These are phyloP conservation scores for Neoascia interrupta DNA, from an alignment of 2,888 invertebrate species.

Conservation along the genomic window DNA sequence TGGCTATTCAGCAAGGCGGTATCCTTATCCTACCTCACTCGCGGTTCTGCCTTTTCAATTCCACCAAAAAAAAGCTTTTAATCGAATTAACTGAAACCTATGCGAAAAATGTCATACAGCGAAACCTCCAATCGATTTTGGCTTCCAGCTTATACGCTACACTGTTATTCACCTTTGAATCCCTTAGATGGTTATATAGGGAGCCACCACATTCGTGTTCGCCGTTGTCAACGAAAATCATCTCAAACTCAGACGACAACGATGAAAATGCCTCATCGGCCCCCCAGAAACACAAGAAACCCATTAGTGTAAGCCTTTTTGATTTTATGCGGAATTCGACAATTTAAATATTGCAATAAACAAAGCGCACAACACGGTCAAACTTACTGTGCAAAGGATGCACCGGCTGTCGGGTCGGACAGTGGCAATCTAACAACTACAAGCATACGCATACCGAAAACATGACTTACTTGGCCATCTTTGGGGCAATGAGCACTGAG, in stretches of 20 bases:
- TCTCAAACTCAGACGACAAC: constrained; percentile 47
- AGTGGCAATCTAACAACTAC: constrained; percentile 59
- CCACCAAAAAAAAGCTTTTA: not conserved
- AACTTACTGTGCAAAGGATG: constrained; percentile 61
- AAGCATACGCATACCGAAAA: constrained; percentile 66
- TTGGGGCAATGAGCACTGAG: not conserved
- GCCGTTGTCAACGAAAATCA: constrained; percentile 61
- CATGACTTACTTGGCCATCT: constrained; percentile 63
- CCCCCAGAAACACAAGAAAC: constrained; percentile 68
- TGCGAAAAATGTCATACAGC: not conserved
- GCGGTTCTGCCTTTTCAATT: not conserved
- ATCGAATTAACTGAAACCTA: not conserved
- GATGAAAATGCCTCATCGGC: constrained; percentile 59
- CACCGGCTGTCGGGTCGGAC: constrained; percentile 62
- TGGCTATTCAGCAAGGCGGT: not conserved
- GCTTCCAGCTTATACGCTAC: constrained; percentile 32
- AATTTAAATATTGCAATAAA: constrained; percentile 69
- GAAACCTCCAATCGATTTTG: constrained; percentile 10
- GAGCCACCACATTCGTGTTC: constrained; percentile 24
- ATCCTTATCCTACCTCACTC: not conserved
- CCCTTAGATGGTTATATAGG: constrained; percentile 60
- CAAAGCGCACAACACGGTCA: constrained; percentile 61
- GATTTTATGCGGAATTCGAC: constrained; percentile 62
- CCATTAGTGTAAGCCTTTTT: constrained; percentile 66
- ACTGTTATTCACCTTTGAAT: constrained; percentile 50